phyloP scores from a whole-genome alignment of 2,888 invertebrate species.

The Tenthredo notha region DNA sequence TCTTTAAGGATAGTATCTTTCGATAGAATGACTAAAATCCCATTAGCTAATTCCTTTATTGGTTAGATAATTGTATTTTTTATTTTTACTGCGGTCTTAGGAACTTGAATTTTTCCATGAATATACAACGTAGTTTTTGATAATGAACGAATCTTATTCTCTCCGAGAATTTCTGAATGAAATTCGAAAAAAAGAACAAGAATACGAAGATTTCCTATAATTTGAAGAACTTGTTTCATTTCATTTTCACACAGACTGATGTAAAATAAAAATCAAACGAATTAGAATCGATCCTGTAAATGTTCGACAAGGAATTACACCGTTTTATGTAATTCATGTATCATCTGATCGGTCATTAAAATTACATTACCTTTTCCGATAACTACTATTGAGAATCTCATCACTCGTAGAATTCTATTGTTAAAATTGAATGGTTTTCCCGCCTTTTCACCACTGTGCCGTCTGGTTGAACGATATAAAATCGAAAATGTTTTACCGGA shows the following conservation, averaged over 20 bases:
- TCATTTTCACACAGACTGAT: neutral
- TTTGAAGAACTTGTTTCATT: neutral
- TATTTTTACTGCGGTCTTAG: too few relatives aligned
- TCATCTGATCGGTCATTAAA: constrained; percentile 31
- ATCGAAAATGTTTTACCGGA: constrained; percentile 18
- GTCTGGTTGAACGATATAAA: constrained; percentile 5
- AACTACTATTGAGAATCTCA: constrained; percentile 8
- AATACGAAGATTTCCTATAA: too few relatives aligned
- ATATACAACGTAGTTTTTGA: too few relatives aligned
- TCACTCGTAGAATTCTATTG: neutral
- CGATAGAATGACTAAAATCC: neutral
- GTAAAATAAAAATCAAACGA: neutral
- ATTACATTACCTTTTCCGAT: constrained; percentile 12
- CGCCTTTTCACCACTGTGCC: neutral
- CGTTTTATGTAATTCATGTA: neutral
- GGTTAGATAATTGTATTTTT: too few relatives aligned
- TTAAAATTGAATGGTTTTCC: neutral
- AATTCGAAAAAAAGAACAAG: too few relatives aligned
- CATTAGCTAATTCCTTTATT: neutral
- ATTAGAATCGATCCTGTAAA: neutral
- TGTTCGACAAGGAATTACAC: neutral
- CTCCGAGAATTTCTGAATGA: neutral
- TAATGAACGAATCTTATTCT: neutral
- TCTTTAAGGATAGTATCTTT: neutral
- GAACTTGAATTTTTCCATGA: too few relatives aligned